Evolutionary conservation across 1,140 invertebrate species (phyloP).

Genomic region (Drosophila repletoides): DNA sequence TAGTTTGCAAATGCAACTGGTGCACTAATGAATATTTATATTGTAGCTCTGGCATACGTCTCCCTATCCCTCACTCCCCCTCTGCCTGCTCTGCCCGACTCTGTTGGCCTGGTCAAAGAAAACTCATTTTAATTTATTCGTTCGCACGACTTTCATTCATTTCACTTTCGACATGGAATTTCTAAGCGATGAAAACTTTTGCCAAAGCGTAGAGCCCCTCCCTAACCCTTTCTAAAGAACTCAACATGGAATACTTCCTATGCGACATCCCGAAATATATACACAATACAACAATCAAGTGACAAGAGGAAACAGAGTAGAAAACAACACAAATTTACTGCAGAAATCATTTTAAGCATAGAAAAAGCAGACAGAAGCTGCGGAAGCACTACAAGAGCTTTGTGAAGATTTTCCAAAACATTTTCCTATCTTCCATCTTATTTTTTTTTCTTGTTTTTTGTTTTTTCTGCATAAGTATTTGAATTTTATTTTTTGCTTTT

Average conservation of each 20-base stretch:
- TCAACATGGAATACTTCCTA: slow-evolving; percentile 5
- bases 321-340: slow-evolving; percentile 31
- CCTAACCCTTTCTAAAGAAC: neutral
- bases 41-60: slow-evolving; percentile 9
- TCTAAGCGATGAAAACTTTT: slow-evolving; percentile 37
- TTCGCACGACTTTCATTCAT: slow-evolving; percentile 74
- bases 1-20: slow-evolving; percentile 34
- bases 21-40: slow-evolving; percentile 73
- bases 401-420: slow-evolving; percentile 46
- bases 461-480: no score
- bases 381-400: slow-evolving; percentile 23
- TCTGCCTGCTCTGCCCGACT: neutral
- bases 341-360: slow-evolving; percentile 19
- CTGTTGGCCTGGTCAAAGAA: slow-evolving; percentile 52
- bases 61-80: neutral
- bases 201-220: neutral
- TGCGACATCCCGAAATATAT: neutral
- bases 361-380: neutral
- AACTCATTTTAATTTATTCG: slow-evolving; percentile 67
- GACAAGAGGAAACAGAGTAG: slow-evolving; percentile 18
- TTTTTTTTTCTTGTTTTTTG: slow-evolving; percentile 2
- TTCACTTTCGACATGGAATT: slow-evolving; percentile 62
- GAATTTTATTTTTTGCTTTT: slow-evolving; percentile 24
- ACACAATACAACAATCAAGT: slow-evolving; percentile 20
- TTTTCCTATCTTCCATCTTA: no score